phyloP scores from a whole-genome alignment of 1,140 invertebrate species.

The Plodia interpunctella region DNA sequence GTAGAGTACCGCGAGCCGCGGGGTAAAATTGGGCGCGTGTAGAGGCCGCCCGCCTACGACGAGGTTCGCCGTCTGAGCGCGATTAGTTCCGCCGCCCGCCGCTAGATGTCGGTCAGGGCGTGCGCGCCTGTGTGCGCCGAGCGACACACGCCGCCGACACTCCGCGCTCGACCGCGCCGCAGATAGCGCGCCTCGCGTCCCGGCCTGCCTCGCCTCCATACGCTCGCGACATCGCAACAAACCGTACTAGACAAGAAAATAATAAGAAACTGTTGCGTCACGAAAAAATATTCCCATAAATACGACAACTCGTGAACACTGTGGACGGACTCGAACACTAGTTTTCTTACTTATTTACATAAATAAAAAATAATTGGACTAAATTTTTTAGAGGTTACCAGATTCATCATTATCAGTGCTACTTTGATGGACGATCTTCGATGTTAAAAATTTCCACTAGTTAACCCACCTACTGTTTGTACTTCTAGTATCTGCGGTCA shows the following conservation, averaged over 20 bases:
- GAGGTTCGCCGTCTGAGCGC: conserved; percentile 23
- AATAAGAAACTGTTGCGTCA: conserved; percentile 38
- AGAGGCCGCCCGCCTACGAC: conserved; percentile 37
- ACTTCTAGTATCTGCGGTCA: conserved; percentile 38
- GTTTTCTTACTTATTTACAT: not conserved
- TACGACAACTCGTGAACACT: conserved; percentile 3
- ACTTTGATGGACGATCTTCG: conserved; percentile 26
- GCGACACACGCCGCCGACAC: conserved; percentile 55
- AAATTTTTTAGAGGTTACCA: conserved; percentile 37
- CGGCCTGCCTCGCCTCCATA: conserved; percentile 20
- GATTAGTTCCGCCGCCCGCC: conserved; percentile 51
- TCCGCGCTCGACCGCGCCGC: conserved; percentile 70
- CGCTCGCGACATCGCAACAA: conserved; percentile 30
- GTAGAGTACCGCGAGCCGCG: conserved; percentile 3
- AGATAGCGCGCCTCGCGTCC: conserved; percentile 59
- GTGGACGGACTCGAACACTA: not conserved
- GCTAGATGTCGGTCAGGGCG: conserved; percentile 53
- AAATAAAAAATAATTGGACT: conserved; percentile 32
- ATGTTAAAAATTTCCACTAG: conserved; percentile 12
- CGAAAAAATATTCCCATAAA: conserved; percentile 5
- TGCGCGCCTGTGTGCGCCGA: conserved; percentile 60
- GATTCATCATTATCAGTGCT: conserved; percentile 46
- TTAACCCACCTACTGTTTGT: conserved; percentile 28
- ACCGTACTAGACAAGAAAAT: conserved; percentile 15
- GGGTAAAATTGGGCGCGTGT: conserved; percentile 27